phyloP scores from a whole-genome alignment of 2,888 invertebrate species.

The Mesopsocus fuscifrons region DNA sequence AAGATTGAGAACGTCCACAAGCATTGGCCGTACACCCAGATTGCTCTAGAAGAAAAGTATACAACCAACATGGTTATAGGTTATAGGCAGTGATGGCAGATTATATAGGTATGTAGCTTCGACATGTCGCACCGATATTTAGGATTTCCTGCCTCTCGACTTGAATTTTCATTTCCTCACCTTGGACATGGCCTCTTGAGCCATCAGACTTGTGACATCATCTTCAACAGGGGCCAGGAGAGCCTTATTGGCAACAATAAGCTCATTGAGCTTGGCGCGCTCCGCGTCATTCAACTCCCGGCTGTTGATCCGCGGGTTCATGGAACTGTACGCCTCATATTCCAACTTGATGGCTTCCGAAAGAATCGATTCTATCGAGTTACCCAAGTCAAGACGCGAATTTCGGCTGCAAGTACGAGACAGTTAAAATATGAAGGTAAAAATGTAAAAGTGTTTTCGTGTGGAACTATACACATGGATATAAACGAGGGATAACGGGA shows the following conservation, averaged over 20 bases:
- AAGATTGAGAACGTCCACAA: constrained; percentile 58
- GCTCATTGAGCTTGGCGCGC: constrained; percentile 60
- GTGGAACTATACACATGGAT: too few relatives aligned
- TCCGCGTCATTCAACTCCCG: constrained; percentile 63
- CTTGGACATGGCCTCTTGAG: constrained; percentile 39
- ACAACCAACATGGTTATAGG: too few relatives aligned
- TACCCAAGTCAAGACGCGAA: constrained; percentile 33
- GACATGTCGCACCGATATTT: too few relatives aligned
- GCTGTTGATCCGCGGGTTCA: constrained; percentile 30
- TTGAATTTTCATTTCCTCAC: too few relatives aligned
- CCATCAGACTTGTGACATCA: constrained; percentile 49
- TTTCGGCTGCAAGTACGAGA: too few relatives aligned
- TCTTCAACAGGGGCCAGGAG: constrained; percentile 68
- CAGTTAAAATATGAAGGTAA: too few relatives aligned
- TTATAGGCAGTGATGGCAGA: too few relatives aligned
- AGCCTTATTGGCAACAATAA: constrained; percentile 71
- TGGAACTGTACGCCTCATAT: constrained; percentile 50
- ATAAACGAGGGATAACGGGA: too few relatives aligned
- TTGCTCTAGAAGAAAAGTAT: constrained; percentile 2
- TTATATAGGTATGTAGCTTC: too few relatives aligned
- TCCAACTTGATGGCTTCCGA: constrained; percentile 74
- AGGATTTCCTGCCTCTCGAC: too few relatives aligned
- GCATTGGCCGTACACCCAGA: constrained; percentile 11
- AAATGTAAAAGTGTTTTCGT: too few relatives aligned
- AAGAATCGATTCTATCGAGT: constrained; percentile 65